A percentile compares a stretch with the other conserved stretches of the same genome.
phyloP scores from a whole-genome alignment of 2,113 vertebrate species.

The Columbina picui region DNA sequence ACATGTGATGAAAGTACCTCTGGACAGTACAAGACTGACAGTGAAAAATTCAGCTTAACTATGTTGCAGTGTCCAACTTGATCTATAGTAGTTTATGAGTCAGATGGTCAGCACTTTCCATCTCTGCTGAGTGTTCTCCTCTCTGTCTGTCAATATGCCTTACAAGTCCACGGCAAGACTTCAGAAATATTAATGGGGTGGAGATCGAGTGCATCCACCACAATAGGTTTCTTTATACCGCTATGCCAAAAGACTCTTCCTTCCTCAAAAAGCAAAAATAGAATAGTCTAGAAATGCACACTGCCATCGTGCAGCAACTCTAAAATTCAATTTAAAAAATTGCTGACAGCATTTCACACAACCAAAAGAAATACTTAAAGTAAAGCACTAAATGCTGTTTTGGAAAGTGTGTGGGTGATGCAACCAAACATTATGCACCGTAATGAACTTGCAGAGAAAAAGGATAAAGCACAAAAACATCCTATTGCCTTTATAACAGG shows the following conservation, averaged over 20 bases:
- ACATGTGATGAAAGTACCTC: not conserved
- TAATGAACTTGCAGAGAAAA: not conserved
- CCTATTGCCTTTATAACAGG: not conserved
- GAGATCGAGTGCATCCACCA: too few relatives aligned
- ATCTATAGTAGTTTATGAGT: not conserved
- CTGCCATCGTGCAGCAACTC: slow-evolving; percentile 10
- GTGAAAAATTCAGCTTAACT: not conserved
- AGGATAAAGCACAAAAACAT: not conserved
- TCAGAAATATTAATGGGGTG: not conserved
- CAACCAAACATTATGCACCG: not conserved
- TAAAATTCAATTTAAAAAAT: slow-evolving; percentile 14
- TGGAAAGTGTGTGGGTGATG: slow-evolving; percentile 54
- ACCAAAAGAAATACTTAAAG: slow-evolving; percentile 28
- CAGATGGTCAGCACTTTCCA: not conserved
- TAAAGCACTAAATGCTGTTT: slow-evolving; percentile 28
- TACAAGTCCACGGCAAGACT: not conserved
- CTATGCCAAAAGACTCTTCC: not conserved
- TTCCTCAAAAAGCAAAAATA: not conserved
- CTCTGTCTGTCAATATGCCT: not conserved
- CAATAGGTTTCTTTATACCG: not conserved
- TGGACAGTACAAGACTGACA: not conserved
- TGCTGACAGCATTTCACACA: slow-evolving; percentile 45
- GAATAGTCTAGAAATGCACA: slow-evolving; percentile 21
- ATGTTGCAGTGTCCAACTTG: not conserved
- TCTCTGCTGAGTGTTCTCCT: not conserved